Conservation (phyloP, 2,888 invertebrate genomes). For the Sisyra terminalis region DNA sequence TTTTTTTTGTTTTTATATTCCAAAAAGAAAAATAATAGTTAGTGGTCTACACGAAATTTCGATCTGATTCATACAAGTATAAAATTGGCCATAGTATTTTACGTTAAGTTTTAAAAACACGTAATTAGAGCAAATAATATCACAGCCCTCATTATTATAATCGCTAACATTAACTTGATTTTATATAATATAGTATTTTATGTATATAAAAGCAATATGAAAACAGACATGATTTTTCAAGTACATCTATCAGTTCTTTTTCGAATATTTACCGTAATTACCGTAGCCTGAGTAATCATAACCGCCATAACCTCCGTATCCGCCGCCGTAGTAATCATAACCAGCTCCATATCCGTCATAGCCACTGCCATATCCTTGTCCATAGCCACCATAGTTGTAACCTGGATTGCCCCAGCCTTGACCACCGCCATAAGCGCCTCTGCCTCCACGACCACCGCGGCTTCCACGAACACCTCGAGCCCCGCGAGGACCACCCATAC, state of each 20-base stretch:
- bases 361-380: constrained; percentile 54
- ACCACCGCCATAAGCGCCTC: constrained; percentile 46
- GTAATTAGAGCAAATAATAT: constrained; percentile 7
- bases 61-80: neutral
- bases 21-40: neutral
- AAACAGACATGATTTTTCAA: constrained; percentile 10
- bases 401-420: constrained; percentile 47
- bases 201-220: constrained; percentile 3
- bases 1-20: neutral
- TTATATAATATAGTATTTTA: too few relatives aligned
- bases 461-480: constrained; percentile 49
- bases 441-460: constrained; percentile 53
- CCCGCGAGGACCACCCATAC: constrained; percentile 49
- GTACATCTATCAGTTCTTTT: constrained; percentile 12
- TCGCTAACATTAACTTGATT: constrained; percentile 1
- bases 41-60: neutral
- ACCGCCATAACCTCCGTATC: constrained; percentile 62
- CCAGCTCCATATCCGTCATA: constrained; percentile 60
- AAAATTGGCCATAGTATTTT: neutral
- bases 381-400: constrained; percentile 49
- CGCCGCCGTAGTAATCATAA: constrained; percentile 56
- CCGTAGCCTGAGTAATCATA: constrained; percentile 69
- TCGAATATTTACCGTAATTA: constrained; percentile 60
- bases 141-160: constrained; percentile 5
- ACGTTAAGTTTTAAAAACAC: neutral